Percentiles rank a stretch among this genome's conserved stretches.
phyloP scores from a whole-genome alignment of 1,140 invertebrate genomes.

The Palaemon carinicauda region DNA sequence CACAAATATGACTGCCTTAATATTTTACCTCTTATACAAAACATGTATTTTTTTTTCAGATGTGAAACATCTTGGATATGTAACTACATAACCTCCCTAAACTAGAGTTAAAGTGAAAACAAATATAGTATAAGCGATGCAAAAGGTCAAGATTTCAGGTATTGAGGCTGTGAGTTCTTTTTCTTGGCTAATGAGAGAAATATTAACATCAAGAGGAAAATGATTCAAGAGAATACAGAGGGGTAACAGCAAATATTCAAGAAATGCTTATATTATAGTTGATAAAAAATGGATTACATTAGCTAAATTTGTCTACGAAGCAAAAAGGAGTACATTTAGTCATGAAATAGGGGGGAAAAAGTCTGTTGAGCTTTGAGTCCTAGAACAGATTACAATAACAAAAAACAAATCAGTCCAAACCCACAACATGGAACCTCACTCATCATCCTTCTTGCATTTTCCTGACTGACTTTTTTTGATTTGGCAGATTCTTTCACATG shows the following conservation, averaged over 20 bases:
- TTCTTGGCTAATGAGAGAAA: conserved; percentile 13
- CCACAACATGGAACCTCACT: too few relatives aligned
- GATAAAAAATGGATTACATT: background rate
- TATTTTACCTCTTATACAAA: conserved; percentile 41
- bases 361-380: too few relatives aligned
- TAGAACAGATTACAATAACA: background rate
- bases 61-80: conserved; percentile 48
- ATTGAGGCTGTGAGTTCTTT: conserved; percentile 37
- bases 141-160: conserved; percentile 35
- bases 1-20: conserved; percentile 56
- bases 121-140: conserved; percentile 14
- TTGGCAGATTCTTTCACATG: too few relatives aligned
- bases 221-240: conserved; percentile 14
- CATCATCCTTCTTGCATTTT: too few relatives aligned
- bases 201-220: conserved; percentile 25
- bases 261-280: background rate
- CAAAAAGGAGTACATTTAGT: background rate
- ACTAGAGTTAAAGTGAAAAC: conserved; percentile 28
- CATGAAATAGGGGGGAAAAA: background rate
- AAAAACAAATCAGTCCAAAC: background rate
- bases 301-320: conserved; percentile 16
- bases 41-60: conserved; percentile 38
- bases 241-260: conserved; percentile 2
- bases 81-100: conserved; percentile 51
- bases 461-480: too few relatives aligned